Percentiles rank a stretch among this genome's conserved stretches.
These are phyloP conservation scores for Gari tellinella DNA, from an alignment of 2,888 invertebrate species.

Conservation along the genomic window DNA sequence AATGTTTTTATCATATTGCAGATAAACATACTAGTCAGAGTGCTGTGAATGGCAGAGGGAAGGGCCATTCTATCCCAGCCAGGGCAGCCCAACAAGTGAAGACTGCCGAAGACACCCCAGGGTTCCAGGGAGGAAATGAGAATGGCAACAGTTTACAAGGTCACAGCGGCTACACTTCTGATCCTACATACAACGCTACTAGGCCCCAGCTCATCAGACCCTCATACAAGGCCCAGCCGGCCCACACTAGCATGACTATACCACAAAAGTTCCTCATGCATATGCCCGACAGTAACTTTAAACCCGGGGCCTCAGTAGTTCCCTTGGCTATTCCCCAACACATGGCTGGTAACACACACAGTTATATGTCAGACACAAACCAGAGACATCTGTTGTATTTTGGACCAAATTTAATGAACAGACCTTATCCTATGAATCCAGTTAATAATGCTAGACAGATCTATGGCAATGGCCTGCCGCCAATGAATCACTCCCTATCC, in stretches of 20 bases:
- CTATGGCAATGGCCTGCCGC: no score
- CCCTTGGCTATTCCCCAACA: slow-evolving; percentile 50
- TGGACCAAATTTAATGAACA: slow-evolving; percentile 12
- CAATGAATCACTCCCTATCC: no score
- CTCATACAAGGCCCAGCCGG: slow-evolving; percentile 67
- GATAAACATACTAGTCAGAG: slow-evolving; percentile 38
- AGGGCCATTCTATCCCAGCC: slow-evolving; percentile 30
- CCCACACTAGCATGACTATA: slow-evolving; percentile 65
- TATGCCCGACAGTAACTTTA: slow-evolving; percentile 68
- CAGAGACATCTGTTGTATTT: slow-evolving; percentile 11
- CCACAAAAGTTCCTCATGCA: slow-evolving; percentile 68
- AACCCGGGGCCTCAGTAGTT: slow-evolving; percentile 37
- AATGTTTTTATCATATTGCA: slow-evolving; percentile 13
- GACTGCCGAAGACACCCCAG: no score
- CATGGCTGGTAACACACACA: not conserved
- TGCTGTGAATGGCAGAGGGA: slow-evolving; percentile 24
- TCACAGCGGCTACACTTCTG: slow-evolving; percentile 70
- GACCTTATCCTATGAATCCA: slow-evolving; percentile 24
- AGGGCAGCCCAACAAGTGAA: not conserved
- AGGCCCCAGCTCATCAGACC: slow-evolving; percentile 42
- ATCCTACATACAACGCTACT: slow-evolving; percentile 62
- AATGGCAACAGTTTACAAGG: not conserved
- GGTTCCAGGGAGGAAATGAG: no score
- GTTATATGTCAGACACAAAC: not conserved
- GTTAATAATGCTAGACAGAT: no score